Base-by-base conservation (phyloP, 2,113 vertebrate species). In the Cercocebus atys region DNA sequence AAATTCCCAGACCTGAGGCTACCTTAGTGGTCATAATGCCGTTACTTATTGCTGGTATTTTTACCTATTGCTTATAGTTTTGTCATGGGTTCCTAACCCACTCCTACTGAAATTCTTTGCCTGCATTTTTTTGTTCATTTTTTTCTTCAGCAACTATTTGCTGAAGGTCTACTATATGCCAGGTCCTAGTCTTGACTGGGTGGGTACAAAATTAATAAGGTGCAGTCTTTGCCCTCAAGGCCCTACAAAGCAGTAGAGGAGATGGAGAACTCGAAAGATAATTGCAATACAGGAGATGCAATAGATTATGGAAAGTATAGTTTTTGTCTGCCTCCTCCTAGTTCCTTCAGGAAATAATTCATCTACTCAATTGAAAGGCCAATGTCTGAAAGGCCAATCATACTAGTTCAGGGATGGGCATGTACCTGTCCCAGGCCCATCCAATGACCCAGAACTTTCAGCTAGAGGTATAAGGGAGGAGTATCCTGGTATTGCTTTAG, bases 71-170 rank as follows among this genome's bases (percentile, higher is more conserved):
- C 32, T 92, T 27, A 66, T 22, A 73, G 38, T 50, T 95, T 94
- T 90, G 32, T 92, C 38, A 57, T 73, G 57, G 10, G 7, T 79
- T 82, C 87, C 73, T 52, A 78, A 43, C 10, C 59, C n/a, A 66
- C 4, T 78, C 40, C 88, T 78, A 38, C 95, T 86, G 14, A 95
- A 92, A 96, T 87, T 89, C 45, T 88, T 89, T 86, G 50, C 30
- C 47, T 73, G 12, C 12, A 73, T 93, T 95, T 95, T 40, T 66
- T 88, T 93, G 68, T 64, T 92, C 82, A 82, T 90, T 93, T 97
- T 25, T 83, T 84, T 70, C 50, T 45, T 94, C 61, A 93, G 81
- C 61, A 96, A 76, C 90, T 94, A 80, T 76, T 95, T 88, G 57
- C 32, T 78, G 50, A 90, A 59, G 18, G 70, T 73, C 70, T 79